Conservation (phyloP, 2,797 vertebrate species). For the Aldrovandia affinis region DNA sequence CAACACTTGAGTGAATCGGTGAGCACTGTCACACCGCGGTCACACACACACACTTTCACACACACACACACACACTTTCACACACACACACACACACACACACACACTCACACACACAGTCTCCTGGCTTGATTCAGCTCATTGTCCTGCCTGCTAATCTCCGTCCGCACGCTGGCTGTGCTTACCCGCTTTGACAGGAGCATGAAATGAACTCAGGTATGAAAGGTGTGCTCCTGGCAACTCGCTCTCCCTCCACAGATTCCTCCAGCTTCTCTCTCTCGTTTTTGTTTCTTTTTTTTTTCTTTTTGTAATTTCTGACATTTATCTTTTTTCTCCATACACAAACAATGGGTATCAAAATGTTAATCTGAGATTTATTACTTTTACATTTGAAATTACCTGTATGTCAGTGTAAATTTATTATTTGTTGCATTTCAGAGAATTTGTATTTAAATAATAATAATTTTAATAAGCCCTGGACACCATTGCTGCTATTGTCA, state of each 20-base stretch:
- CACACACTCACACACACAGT: neutral
- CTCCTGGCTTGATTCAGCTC: conserved; percentile 68
- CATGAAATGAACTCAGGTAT: conserved; percentile 73
- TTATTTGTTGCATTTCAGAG: neutral
- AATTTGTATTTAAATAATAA: conserved; percentile 4
- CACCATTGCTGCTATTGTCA: neutral
- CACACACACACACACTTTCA: neutral
- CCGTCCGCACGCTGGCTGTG: conserved; percentile 55
- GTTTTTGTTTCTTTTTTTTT: conserved; percentile 6
- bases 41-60: neutral
- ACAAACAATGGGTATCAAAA: neutral
- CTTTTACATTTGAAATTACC: neutral
- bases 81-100: neutral
- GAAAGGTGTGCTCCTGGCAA: conserved; percentile 67
- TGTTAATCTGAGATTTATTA: neutral
- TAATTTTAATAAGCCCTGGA: neutral
- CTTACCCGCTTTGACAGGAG: conserved; percentile 65
- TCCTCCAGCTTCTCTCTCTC: conserved; percentile 42
- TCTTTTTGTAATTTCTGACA: neutral
- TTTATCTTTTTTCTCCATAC: neutral
- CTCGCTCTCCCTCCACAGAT: conserved; percentile 46
- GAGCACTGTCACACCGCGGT: conserved; percentile 65
- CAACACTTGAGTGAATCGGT: conserved; percentile 78
- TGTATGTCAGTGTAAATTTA: neutral
- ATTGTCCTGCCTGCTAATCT: conserved; percentile 67